phyloP scores from a whole-genome alignment of 2,888 invertebrate species.

The Trachelus stipa region DNA sequence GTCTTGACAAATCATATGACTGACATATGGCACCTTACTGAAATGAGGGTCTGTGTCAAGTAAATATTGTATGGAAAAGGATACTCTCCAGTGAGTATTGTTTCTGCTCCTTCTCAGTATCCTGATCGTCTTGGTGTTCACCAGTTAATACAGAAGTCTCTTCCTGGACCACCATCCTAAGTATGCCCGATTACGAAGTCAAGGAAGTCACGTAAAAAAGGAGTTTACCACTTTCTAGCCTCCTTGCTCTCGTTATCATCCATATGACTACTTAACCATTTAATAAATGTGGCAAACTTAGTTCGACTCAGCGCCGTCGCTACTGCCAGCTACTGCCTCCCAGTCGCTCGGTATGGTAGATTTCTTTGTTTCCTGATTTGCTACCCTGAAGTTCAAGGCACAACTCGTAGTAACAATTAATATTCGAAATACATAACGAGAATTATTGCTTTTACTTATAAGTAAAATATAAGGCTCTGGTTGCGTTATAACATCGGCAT shows the following conservation, averaged over 20 bases:
- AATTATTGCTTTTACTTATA: too few species aligned
- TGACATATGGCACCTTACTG: constrained; percentile 45
- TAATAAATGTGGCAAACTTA: background rate
- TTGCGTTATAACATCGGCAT: too few species aligned
- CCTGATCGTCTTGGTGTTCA: constrained; percentile 37
- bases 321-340: too few species aligned
- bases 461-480: too few species aligned
- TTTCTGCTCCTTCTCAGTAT: constrained; percentile 41
- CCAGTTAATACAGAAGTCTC: constrained; percentile 37
- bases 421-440: too few species aligned
- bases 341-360: too few species aligned
- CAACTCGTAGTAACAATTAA: too few species aligned
- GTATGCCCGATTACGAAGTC: background rate
- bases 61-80: constrained; percentile 43
- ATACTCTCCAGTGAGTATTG: constrained; percentile 60
- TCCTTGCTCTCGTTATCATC: background rate
- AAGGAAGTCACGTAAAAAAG: background rate
- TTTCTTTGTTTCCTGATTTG: too few species aligned
- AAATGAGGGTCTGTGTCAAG: background rate
- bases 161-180: constrained; percentile 48
- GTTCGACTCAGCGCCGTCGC: too few species aligned
- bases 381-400: too few species aligned
- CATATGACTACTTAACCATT: background rate
- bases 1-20: background rate
- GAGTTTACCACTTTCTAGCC: background rate